Conservation (phyloP, 2,113 vertebrate species). For the Nothoprocta perdicaria region DNA sequence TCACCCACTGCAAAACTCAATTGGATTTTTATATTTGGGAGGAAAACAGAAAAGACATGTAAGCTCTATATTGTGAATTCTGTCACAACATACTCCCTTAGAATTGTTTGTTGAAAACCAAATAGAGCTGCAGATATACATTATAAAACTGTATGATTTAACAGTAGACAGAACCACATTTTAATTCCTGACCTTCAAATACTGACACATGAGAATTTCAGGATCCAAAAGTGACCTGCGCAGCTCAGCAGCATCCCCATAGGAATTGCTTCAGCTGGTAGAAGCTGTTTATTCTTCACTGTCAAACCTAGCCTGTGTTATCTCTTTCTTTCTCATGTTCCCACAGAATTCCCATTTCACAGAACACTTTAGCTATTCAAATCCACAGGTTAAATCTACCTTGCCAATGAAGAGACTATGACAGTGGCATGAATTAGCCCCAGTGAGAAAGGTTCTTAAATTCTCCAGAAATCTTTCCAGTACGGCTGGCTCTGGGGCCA, state of each 20-base stretch:
- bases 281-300: slow-evolving; percentile 1
- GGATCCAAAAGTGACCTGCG: slow-evolving; percentile 6
- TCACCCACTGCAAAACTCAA: background rate
- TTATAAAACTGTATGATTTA: background rate
- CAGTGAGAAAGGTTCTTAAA: slow-evolving; percentile 2
- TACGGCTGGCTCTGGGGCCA: background rate
- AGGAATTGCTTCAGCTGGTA: background rate
- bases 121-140: background rate
- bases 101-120: background rate
- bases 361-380: background rate
- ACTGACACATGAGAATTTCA: background rate
- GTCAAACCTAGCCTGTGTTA: background rate
- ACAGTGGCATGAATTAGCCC: background rate
- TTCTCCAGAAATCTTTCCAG: background rate
- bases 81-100: background rate
- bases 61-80: background rate
- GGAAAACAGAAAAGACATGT: background rate
- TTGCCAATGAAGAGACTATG: background rate
- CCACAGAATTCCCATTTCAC: background rate
- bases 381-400: slow-evolving; percentile 11
- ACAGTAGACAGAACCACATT: background rate
- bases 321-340: background rate
- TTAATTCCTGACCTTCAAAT: background rate
- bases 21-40: background rate
- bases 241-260: background rate